Percentiles rank a stretch among this genome's conserved stretches.
Evolutionary conservation across 2,888 invertebrate genomes (phyloP).

Genomic region (Dynastes hyllus): DNA sequence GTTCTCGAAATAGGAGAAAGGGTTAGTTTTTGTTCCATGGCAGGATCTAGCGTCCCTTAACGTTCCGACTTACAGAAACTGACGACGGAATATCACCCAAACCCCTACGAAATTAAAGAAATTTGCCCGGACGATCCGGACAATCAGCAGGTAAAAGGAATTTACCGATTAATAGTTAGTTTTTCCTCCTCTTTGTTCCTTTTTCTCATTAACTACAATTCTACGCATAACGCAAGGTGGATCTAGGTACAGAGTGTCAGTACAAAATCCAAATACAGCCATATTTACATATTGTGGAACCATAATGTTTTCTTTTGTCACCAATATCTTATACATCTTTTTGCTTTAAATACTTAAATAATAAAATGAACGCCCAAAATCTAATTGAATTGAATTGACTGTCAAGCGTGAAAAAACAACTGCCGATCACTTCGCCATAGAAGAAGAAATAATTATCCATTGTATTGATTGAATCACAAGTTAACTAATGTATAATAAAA

Average conservation of each 20-base stretch:
- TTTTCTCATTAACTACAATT: constrained; percentile 54
- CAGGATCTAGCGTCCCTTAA: constrained; percentile 66
- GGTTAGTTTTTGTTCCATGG: constrained; percentile 43
- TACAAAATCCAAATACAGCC: constrained; percentile 65
- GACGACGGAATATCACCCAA: constrained; percentile 56
- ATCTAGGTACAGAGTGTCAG: constrained; percentile 66
- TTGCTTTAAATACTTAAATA: constrained; percentile 27
- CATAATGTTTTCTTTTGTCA: constrained; percentile 42
- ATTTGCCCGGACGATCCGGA: constrained; percentile 66
- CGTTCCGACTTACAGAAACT: constrained; percentile 67
- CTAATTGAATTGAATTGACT: constrained; percentile 62
- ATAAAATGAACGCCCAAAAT: constrained; percentile 41
- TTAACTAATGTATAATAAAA: constrained; percentile 47
- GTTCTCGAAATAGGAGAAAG: constrained; percentile 38
- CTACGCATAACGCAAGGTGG: constrained; percentile 65
- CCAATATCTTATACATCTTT: constrained; percentile 39
- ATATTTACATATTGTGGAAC: constrained; percentile 63
- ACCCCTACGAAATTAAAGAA: constrained; percentile 58
- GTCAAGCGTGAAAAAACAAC: constrained; percentile 59
- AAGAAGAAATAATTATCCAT: constrained; percentile 29
- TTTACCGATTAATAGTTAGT: constrained; percentile 60
- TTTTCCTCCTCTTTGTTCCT: constrained; percentile 43
- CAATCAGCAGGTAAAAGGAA: constrained; percentile 62
- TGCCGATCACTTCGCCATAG: constrained; percentile 62
- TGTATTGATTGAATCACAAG: not conserved